Evolutionary conservation across 2,888 invertebrate genomes (phyloP).

Genomic region (Rhogogaster chlorosoma): DNA sequence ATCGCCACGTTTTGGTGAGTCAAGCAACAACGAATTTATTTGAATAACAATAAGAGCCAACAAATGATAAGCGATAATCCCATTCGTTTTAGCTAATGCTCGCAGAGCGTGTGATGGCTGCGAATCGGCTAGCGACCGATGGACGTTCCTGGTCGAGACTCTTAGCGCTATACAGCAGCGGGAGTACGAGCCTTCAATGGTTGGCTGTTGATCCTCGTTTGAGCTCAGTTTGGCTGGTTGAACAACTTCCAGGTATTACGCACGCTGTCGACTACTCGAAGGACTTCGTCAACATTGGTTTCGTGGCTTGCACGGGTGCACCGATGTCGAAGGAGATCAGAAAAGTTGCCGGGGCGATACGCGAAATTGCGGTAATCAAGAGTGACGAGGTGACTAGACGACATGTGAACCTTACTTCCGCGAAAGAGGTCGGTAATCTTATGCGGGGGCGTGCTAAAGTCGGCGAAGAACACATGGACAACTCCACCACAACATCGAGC

Average conservation of each 20-base stretch:
- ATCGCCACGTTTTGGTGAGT: neutral
- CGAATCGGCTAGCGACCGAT: slow-evolving; percentile 88
- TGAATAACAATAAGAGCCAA: neutral
- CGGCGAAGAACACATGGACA: neutral
- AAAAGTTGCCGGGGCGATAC: slow-evolving; percentile 75
- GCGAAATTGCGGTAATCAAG: neutral
- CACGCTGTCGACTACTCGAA: slow-evolving; percentile 85
- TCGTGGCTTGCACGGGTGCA: slow-evolving; percentile 86
- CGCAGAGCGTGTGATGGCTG: slow-evolving; percentile 89
- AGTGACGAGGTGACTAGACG: slow-evolving; percentile 55
- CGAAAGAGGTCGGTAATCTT: slow-evolving; percentile 79
- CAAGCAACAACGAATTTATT: neutral
- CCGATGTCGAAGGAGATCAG: slow-evolving; percentile 79
- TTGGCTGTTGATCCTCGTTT: slow-evolving; percentile 84
- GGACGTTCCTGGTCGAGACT: slow-evolving; percentile 87
- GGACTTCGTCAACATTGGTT: slow-evolving; percentile 82
- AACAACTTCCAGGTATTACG: slow-evolving; percentile 87
- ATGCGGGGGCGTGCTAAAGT: slow-evolving; percentile 78
- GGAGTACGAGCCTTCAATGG: slow-evolving; percentile 94
- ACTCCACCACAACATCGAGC: neutral
- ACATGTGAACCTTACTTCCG: slow-evolving; percentile 79
- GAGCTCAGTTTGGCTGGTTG: slow-evolving; percentile 84
- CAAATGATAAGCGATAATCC: slow-evolving; percentile 2
- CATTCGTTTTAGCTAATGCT: slow-evolving; percentile 81
- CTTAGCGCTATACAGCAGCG: slow-evolving; percentile 86